These are phyloP conservation scores for Gymnoscopelus braueri DNA, from an alignment of 2,797 vertebrate species.

Conservation along the genomic window DNA sequence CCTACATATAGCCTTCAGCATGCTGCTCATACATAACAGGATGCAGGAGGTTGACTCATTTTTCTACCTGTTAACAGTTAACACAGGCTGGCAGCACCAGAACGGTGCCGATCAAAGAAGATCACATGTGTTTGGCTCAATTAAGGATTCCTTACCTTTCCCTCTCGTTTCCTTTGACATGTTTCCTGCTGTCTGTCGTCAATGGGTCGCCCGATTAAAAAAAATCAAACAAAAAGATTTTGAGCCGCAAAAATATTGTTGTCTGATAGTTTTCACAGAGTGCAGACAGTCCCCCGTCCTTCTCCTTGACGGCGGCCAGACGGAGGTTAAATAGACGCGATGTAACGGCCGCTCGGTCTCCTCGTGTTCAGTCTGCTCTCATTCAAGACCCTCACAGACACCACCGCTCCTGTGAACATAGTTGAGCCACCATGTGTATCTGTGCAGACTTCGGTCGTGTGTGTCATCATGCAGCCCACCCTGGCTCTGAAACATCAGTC, in stretches of 20 bases:
- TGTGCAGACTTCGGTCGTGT: conserved; percentile 73
- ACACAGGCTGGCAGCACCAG: neutral
- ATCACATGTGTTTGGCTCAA: neutral
- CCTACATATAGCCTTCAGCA: conserved; percentile 60
- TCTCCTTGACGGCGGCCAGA: conserved; percentile 51
- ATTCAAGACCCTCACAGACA: conserved; percentile 38
- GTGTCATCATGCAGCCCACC: conserved; percentile 56
- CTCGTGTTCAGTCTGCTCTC: conserved; percentile 30
- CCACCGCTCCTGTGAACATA: conserved; percentile 34
- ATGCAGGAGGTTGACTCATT: conserved; percentile 30
- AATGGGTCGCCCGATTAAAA: too few species aligned
- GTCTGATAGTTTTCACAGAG: conserved; percentile 58
- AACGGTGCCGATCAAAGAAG: conserved; percentile 1
- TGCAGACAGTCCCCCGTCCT: conserved; percentile 38
- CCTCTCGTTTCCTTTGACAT: conserved; percentile 81
- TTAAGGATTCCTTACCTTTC: conserved; percentile 70
- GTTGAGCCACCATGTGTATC: conserved; percentile 58
- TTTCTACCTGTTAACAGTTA: conserved; percentile 75
- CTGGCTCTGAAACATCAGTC: conserved; percentile 52
- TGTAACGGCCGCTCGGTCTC: conserved; percentile 28
- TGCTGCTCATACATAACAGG: conserved; percentile 26
- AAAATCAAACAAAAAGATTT: too few species aligned
- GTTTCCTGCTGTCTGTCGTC: conserved; percentile 53
- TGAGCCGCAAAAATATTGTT: neutral
- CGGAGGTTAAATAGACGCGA: conserved; percentile 38